Evolutionary conservation across 2,797 vertebrate species (phyloP), one percentile per base, ranked within the genome.

Genomic region (Apogon hyalosoma): DNA sequence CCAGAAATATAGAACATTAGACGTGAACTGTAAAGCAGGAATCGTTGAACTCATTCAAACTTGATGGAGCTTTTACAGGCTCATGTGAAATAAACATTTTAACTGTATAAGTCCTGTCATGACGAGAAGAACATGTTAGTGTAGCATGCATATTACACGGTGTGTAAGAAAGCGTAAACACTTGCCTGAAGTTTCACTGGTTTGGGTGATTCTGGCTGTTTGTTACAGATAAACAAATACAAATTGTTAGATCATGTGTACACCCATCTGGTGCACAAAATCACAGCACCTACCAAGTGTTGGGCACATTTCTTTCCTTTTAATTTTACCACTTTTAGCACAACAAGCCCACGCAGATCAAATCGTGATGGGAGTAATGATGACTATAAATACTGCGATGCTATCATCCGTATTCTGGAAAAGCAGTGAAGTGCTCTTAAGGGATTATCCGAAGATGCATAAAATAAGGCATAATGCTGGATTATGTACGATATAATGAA

Each of bases 111-210:
- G 18, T 11, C 8, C 47, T 7, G 11, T 50, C 48, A 47, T 16
- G 57, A 7, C 72, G 10, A 73, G 6, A 65, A 39, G 12, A 83
- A 70, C 65, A 67, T 24, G 68, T 84, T 63, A 77, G 77, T 77
- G 61, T 53, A 47, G 73, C 87, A 92, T 92, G 88, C 87, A 89
- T 28, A 73, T 73, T 39, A 84, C 15, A 69, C 55, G 14, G 41
- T 72, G 50, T 63, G 39, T 59, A 83, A 84, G 50, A 73, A 83
- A 82, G 69, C 24, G 52, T 60, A 55, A 82, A 82, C 88, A 99
- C 97, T 98, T 99, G 96, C 97, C 97, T 98, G 97, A 69, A 94
- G 94, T 91, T 98, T 99, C 90, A 95, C 93, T 90, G 96, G 95
- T 93, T 99, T 98, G 70, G 97, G 96, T 65, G 96, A 98, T 91